phyloP scores from a whole-genome alignment of 2,888 invertebrate genomes.

The Malthinus seriepunctatus region DNA sequence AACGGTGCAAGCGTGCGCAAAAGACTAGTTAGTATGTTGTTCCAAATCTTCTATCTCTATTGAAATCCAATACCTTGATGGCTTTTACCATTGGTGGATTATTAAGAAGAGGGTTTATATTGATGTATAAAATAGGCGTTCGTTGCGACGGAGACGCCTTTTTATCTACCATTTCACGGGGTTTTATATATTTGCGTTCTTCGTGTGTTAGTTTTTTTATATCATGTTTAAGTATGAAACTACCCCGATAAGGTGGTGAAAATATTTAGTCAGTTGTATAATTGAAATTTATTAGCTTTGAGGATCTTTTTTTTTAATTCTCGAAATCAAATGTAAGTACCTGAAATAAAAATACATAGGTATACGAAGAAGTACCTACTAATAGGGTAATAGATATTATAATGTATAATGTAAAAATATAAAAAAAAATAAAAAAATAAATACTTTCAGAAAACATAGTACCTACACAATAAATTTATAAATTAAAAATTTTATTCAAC shows the following conservation, averaged over 20 bases:
- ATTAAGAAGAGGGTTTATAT: conserved; percentile 18
- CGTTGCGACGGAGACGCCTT: conserved; percentile 13
- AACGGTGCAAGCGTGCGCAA: conserved; percentile 42
- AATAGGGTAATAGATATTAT: too few relatives aligned
- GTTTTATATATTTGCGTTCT: conserved; percentile 10
- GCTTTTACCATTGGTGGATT: conserved; percentile 33
- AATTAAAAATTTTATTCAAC: too few relatives aligned
- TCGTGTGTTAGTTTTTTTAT: conserved; percentile 10
- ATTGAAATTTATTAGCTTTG: too few relatives aligned
- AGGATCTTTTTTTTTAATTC: too few relatives aligned
- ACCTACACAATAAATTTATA: not conserved
- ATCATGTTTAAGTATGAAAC: too few relatives aligned
- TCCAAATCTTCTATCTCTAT: conserved; percentile 31
- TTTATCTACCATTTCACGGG: conserved; percentile 23
- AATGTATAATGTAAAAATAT: not conserved
- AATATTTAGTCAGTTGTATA: too few relatives aligned
- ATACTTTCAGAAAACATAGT: not conserved
- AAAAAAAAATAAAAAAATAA: not conserved
- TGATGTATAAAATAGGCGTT: conserved; percentile 13
- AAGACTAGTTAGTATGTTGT: conserved; percentile 40
- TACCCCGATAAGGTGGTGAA: too few relatives aligned
- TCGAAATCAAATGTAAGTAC: too few relatives aligned
- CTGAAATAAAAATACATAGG: too few relatives aligned
- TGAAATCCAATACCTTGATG: conserved; percentile 36
- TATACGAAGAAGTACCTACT: too few relatives aligned